phyloP scores from a whole-genome alignment of 2,797 vertebrate species.

The Myiothlypis chrysogaster region DNA sequence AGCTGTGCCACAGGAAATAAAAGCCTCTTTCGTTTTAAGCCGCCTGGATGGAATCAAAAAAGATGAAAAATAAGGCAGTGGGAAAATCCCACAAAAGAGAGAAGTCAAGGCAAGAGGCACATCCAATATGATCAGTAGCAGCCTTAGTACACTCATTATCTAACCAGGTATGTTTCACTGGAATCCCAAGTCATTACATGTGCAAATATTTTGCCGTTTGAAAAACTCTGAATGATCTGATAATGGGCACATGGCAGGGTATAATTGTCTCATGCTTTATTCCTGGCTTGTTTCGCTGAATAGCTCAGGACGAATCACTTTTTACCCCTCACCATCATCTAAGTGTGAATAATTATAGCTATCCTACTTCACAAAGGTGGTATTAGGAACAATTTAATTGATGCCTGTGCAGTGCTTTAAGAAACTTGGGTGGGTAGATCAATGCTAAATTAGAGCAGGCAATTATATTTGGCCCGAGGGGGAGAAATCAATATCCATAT shows the following conservation, averaged over 20 bases:
- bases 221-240: slow-evolving; percentile 24
- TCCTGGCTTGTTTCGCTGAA: background rate
- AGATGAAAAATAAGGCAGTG: background rate
- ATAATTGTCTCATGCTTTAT: slow-evolving; percentile 10
- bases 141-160: background rate
- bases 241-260: background rate
- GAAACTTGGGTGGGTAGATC: slow-evolving; percentile 63
- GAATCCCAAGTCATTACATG: background rate
- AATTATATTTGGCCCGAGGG: slow-evolving; percentile 58
- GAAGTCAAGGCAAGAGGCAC: background rate
- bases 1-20: background rate
- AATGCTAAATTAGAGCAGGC: slow-evolving; percentile 53
- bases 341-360: slow-evolving; percentile 47
- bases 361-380: slow-evolving; percentile 33
- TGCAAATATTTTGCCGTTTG: slow-evolving; percentile 40
- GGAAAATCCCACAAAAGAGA: background rate
- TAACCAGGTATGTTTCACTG: background rate
- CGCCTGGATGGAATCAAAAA: background rate
- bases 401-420: slow-evolving; percentile 20
- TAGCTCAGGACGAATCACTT: background rate
- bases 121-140: background rate
- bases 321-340: slow-evolving; percentile 5
- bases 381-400: slow-evolving; percentile 51
- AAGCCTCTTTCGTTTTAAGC: background rate
- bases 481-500: slow-evolving; percentile 64